phyloP scores from a whole-genome alignment of 2,113 vertebrate genomes.

The Calidris pygmaea region DNA sequence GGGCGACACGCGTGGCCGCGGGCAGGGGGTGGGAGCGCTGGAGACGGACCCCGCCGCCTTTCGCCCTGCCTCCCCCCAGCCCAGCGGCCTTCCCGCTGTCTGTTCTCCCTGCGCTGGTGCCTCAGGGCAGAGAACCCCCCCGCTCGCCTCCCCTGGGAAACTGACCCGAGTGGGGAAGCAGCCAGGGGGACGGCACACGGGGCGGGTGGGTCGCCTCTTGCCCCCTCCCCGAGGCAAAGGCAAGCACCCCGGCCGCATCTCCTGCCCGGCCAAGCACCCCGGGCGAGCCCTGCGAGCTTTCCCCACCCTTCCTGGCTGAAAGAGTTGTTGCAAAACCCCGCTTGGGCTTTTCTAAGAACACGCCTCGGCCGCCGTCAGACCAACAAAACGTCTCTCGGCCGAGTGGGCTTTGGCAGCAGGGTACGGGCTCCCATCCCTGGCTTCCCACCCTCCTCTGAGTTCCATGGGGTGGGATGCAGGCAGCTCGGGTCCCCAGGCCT shows the following conservation, averaged over 20 bases:
- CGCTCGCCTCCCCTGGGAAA: too few species aligned
- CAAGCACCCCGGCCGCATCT: too few species aligned
- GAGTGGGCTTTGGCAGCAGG: background rate
- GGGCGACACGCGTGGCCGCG: background rate
- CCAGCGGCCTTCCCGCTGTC: rapidly evolving
- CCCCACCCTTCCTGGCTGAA: background rate
- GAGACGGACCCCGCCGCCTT: background rate
- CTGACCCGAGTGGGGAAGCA: background rate
- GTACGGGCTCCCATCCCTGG: rapidly evolving
- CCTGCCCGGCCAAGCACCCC: rapidly evolving
- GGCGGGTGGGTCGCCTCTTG: background rate
- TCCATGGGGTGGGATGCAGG: rapidly evolving
- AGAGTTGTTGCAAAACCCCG: background rate
- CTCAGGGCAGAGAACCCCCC: rapidly evolving
- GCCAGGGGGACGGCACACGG: too few species aligned
- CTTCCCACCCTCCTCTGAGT: too few species aligned
- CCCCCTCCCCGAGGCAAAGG: background rate
- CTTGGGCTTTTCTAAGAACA: too few species aligned
- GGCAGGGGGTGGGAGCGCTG: background rate
- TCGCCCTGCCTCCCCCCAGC: background rate
- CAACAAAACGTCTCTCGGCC: rapidly evolving
- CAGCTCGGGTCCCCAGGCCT: rapidly evolving
- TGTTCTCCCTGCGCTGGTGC: rapidly evolving
- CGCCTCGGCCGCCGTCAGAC: background rate
- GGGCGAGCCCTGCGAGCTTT: background rate